Evolutionary conservation across 1,140 invertebrate species (phyloP).

Genomic region (Apocrypta bakeri): DNA sequence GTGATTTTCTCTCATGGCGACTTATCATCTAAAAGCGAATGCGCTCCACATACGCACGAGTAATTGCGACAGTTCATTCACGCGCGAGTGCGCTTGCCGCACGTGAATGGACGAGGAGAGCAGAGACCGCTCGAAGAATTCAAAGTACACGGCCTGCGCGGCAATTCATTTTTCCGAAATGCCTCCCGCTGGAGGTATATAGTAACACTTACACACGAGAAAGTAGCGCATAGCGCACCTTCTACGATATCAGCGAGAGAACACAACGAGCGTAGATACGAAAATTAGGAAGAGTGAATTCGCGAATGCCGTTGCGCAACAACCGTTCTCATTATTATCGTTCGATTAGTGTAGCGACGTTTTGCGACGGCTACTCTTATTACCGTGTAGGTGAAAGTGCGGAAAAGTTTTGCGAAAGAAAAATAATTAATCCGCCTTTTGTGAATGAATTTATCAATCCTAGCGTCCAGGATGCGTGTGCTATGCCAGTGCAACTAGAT

Average conservation of each 20-base stretch:
- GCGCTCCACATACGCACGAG: background rate
- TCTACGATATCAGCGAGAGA: conserved; percentile 10
- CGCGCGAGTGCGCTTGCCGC: background rate
- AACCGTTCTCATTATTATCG: background rate
- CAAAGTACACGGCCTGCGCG: background rate
- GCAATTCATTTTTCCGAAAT: conserved; percentile 9
- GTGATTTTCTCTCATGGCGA: background rate
- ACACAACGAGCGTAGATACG: conserved; percentile 58
- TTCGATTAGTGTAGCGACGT: conserved; percentile 10
- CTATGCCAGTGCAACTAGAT: too few species aligned
- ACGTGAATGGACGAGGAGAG: background rate
- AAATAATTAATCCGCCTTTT: conserved; percentile 26
- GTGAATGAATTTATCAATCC: conserved; percentile 12
- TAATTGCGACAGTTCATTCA: background rate
- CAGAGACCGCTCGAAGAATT: background rate
- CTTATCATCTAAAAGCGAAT: background rate
- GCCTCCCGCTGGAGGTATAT: background rate
- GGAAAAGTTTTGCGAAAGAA: background rate
- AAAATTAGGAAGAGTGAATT: conserved; percentile 55
- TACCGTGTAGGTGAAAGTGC: conserved; percentile 23
- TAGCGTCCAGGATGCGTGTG: background rate
- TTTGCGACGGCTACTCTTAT: too few species aligned
- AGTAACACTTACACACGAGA: background rate
- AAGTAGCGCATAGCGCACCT: background rate
- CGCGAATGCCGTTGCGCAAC: conserved; percentile 1